These are phyloP conservation scores for Phylloscopus whistleri DNA, from an alignment of 2,113 vertebrate species.

Conservation along the genomic window DNA sequence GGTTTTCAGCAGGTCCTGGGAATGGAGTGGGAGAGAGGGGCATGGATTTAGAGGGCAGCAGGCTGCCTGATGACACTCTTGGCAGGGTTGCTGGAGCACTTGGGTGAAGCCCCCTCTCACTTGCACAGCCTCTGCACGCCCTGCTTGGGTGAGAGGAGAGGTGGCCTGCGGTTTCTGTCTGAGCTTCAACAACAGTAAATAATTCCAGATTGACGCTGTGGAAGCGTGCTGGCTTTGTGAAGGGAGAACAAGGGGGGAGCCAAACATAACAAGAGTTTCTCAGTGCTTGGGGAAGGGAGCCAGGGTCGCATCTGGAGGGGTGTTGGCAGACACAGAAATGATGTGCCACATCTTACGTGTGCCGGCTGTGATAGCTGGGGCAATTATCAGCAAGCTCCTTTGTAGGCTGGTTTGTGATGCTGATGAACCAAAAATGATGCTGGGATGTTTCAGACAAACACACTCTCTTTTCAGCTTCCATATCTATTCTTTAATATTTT, in stretches of 20 bases:
- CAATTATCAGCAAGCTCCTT: neutral
- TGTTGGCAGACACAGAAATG: neutral
- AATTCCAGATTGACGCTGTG: neutral
- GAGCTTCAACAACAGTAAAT: conserved; percentile 28
- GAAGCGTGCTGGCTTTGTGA: neutral
- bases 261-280: conserved; percentile 44
- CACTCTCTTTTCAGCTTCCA: neutral
- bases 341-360: neutral
- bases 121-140: neutral
- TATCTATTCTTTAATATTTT: conserved; percentile 8
- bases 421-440: neutral
- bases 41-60: neutral
- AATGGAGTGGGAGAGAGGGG: neutral
- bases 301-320: neutral
- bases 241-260: neutral
- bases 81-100: neutral
- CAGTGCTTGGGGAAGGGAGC: neutral
- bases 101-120: neutral
- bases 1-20: neutral
- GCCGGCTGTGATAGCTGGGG: neutral
- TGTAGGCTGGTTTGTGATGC: neutral
- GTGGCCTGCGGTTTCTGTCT: neutral
- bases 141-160: neutral
- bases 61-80: neutral
- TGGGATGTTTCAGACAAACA: neutral